These are phyloP conservation scores for Halichondria panicea DNA, from an alignment of 37 sponge, comb jelly and placozoan genomes.

Conservation along the genomic window DNA sequence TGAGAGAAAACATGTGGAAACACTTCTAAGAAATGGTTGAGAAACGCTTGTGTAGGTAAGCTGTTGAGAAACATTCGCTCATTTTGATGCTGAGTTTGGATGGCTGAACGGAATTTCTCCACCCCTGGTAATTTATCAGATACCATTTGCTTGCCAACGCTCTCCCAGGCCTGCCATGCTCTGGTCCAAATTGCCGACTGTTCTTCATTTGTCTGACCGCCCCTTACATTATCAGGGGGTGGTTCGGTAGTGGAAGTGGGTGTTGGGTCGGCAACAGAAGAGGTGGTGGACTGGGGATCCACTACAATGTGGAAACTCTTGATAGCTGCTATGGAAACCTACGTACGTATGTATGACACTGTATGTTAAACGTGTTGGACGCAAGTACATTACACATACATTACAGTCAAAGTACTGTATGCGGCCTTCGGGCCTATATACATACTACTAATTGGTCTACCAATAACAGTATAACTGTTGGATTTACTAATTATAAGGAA, in stretches of 20 bases:
- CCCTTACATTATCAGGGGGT: no score
- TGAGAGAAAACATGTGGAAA: slow-evolving; percentile 25
- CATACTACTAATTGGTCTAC: not conserved
- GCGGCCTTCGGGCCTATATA: no score
- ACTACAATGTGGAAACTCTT: slow-evolving; percentile 73
- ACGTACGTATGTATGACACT: not conserved
- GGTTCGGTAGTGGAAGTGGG: no score
- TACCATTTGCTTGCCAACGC: slow-evolving; percentile 35
- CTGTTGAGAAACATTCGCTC: slow-evolving; percentile 8
- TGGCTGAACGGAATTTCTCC: slow-evolving; percentile 1
- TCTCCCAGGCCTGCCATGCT: slow-evolving; percentile 45
- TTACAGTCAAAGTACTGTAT: no score
- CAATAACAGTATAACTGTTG: not conserved
- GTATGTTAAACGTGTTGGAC: no score
- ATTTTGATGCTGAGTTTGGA: slow-evolving; percentile 1
- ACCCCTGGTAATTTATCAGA: not conserved
- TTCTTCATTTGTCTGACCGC: not conserved
- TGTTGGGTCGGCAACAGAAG: no score
- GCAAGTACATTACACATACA: no score
- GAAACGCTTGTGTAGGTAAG: slow-evolving; percentile 63
- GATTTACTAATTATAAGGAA: not conserved
- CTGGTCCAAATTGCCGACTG: slow-evolving; percentile 29
- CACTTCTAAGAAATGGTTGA: slow-evolving; percentile 41
- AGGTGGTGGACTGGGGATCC: slow-evolving; percentile 1
- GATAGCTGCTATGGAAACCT: slow-evolving; percentile 82